phyloP scores from a whole-genome alignment of 53 echinoderm and acorn worm species.

The Stichopus horrens region DNA sequence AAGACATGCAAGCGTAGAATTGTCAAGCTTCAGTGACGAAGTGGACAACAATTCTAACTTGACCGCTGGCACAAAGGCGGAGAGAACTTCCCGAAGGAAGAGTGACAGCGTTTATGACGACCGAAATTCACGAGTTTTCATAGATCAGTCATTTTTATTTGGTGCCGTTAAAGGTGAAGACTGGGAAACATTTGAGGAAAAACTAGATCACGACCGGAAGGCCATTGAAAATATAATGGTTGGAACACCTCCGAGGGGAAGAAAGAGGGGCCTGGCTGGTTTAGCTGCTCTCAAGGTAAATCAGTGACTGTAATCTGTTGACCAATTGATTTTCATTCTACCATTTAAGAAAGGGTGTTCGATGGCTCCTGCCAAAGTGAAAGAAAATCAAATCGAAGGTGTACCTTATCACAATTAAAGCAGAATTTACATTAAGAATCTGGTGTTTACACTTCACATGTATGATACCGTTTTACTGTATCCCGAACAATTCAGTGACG shows the following conservation, averaged over 20 bases:
- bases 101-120: slow-evolving; percentile 48
- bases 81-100: slow-evolving; percentile 54
- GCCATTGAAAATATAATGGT: slow-evolving; percentile 73
- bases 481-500: too few relatives aligned
- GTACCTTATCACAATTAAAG: too few relatives aligned
- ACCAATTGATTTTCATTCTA: background rate
- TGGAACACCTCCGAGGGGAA: slow-evolving; percentile 20
- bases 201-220: slow-evolving; percentile 68
- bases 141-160: slow-evolving; percentile 61
- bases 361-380: too few relatives aligned
- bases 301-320: background rate
- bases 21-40: background rate
- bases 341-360: too few relatives aligned
- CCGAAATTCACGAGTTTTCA: slow-evolving; percentile 52
- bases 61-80: slow-evolving; percentile 46
- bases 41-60: slow-evolving; percentile 23
- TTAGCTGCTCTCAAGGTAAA: slow-evolving; percentile 15
- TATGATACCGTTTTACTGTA: too few relatives aligned
- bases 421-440: too few relatives aligned
- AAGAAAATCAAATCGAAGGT: too few relatives aligned
- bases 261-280: slow-evolving; percentile 31
- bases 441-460: too few relatives aligned
- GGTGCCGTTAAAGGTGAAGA: slow-evolving; percentile 41
- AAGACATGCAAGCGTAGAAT: background rate
- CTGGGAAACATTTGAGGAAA: slow-evolving; percentile 49